phyloP scores from a whole-genome alignment of 2,797 vertebrate genomes.

The Steatocranus sp. region DNA sequence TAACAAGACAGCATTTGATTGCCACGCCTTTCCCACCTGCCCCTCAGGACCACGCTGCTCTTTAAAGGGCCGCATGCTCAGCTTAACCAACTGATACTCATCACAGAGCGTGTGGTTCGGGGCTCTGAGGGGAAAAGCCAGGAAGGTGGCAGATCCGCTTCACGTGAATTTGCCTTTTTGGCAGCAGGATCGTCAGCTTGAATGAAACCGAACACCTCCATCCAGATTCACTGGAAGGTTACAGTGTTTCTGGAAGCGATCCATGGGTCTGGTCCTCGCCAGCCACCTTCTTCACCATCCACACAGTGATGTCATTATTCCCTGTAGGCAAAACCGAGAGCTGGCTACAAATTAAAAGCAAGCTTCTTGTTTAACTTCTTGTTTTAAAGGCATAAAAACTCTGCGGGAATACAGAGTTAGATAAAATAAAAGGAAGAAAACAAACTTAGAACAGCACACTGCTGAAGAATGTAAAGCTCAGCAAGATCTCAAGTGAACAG shows the following conservation, averaged over 20 bases:
- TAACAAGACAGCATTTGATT: slow-evolving; percentile 63
- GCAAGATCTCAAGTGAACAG: slow-evolving; percentile 10
- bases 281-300: slow-evolving; percentile 31
- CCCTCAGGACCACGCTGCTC: neutral
- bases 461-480: slow-evolving; percentile 20
- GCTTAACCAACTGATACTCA: slow-evolving; percentile 21
- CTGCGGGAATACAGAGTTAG: too few relatives aligned
- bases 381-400: too few relatives aligned
- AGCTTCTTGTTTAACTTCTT: too few relatives aligned
- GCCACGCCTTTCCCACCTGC: slow-evolving; percentile 52
- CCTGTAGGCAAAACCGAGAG: slow-evolving; percentile 26
- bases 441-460: slow-evolving; percentile 42
- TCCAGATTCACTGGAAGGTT: slow-evolving; percentile 34
- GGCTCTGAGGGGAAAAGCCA: slow-evolving; percentile 1
- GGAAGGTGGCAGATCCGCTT: slow-evolving; percentile 61
- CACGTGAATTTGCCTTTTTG: slow-evolving; percentile 53
- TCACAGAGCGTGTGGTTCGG: slow-evolving; percentile 26
- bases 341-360: slow-evolving; percentile 26
- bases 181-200: slow-evolving; percentile 34
- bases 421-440: too few relatives aligned
- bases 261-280: slow-evolving; percentile 40
- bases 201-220: slow-evolving; percentile 53
- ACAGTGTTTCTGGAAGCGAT: slow-evolving; percentile 50
- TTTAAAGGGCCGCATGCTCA: neutral
- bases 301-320: slow-evolving; percentile 49